Conservation (phyloP, 2,113 vertebrate genomes). For the Dipodomys stephensi region DNA sequence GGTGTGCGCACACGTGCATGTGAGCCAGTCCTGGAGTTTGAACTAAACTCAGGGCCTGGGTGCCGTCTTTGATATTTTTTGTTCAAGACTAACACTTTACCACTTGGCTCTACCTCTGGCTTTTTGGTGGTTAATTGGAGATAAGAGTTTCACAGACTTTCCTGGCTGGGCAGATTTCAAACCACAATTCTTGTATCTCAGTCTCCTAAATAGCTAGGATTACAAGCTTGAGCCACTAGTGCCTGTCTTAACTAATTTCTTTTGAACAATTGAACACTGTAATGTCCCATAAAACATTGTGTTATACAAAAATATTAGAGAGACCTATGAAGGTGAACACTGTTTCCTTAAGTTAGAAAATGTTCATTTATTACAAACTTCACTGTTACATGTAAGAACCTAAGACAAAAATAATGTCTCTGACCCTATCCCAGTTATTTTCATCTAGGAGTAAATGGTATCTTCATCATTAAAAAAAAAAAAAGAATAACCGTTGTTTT, state of each 20-base stretch:
- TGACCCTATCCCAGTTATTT: not conserved
- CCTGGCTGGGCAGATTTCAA: no score
- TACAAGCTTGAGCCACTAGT: no score
- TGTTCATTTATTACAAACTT: not conserved
- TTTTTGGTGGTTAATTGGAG: no score
- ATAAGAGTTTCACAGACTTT: no score
- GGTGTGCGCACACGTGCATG: no score
- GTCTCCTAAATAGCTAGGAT: no score
- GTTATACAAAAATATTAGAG: not conserved
- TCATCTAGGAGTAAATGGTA: not conserved
- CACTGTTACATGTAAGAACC: not conserved
- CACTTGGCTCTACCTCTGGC: not conserved
- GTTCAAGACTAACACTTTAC: no score
- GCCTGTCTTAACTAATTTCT: not conserved
- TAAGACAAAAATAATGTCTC: not conserved
- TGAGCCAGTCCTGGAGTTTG: no score
- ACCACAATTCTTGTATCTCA: no score
- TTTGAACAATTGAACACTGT: not conserved
- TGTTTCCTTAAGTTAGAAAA: not conserved
- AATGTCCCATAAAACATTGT: not conserved
- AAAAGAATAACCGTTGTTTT: not conserved
- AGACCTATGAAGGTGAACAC: not conserved
- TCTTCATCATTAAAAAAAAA: not conserved
- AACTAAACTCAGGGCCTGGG: no score
- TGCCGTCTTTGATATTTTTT: no score